Base-by-base conservation (phyloP, 2,888 invertebrate species). In the Tetragnatha montana region DNA sequence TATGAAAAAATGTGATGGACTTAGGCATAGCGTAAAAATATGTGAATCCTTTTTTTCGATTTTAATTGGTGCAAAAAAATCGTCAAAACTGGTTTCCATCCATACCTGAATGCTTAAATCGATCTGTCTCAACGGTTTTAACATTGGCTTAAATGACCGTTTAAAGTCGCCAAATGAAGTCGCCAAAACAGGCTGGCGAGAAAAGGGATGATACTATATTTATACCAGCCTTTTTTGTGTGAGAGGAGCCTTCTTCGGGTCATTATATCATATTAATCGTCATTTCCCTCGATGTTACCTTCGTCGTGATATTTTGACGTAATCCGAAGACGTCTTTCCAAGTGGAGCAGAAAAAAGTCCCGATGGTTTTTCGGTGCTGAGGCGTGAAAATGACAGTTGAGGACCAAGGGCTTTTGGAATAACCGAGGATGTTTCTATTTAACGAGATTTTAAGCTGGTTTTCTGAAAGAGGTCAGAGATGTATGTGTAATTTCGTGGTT, bases 201-300 rank as follows among this genome's bases (percentile, higher is more conserved):
- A 35, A 35, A 35, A 35, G 35, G 35, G 35, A 35, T 35, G 35
- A 35, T 35, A 35, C 35, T 35, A 35, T 35, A 35, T 35, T 35
- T 35, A 35, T 35, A 35, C 35, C 35, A 35, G 35, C 1, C 35
- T 73, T 73, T 22, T n/a, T 69, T n/a, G n/a, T 60, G 12, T 60
- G 60, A 60, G 17, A 17, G 14, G 60, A 60, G 17, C 60, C 17
- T 17, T 60, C 83, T 69, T 84, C 76, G 47, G n/a, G 49, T 12
- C 69, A 14, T 47, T 84, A 84, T 49, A 84, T 84, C 83, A 84
- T 76, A 76, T 68, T 84, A 84, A 84, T 84, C 60, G 76, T 19
- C 68, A 76, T n/a, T 76, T n/a, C 19, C 76, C 50, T 19, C 8
- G 12, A 49, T 6, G n/a, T n/a, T 17, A 49, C 50, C 17, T 49